A percentile compares a stretch with the other conserved stretches of the same genome.
These are phyloP conservation scores for Emydocephalus ijimae DNA, from an alignment of 2,113 vertebrate species.

Conservation along the genomic window DNA sequence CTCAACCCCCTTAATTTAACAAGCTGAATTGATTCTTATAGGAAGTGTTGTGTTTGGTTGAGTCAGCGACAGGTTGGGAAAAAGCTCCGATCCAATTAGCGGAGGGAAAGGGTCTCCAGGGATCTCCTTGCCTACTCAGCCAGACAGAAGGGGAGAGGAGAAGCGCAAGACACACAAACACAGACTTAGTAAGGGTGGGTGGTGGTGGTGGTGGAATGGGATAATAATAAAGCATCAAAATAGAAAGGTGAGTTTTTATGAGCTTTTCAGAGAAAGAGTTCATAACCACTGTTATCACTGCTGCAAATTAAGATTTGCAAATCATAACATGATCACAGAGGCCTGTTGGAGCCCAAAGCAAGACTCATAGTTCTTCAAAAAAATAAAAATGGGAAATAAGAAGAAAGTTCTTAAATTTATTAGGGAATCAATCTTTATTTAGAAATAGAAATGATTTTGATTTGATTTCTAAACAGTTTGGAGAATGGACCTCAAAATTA, in stretches of 20 bases:
- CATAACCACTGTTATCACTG: not conserved
- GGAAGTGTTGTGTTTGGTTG: not conserved
- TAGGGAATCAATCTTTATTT: not conserved
- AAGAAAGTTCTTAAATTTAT: not conserved
- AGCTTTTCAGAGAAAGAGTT: not conserved
- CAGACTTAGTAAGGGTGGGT: not conserved
- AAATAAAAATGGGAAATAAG: not conserved
- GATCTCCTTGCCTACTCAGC: constrained; percentile 8
- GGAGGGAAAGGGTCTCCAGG: not conserved
- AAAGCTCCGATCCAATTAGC: constrained; percentile 22
- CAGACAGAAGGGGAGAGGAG: not conserved
- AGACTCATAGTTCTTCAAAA: not conserved
- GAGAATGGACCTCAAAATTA: not conserved
- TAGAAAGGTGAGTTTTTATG: not conserved
- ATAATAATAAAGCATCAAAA: not conserved
- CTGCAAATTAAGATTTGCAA: not conserved
- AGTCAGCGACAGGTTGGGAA: constrained; percentile 27
- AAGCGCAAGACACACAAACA: not conserved
- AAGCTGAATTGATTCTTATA: constrained; percentile 12
- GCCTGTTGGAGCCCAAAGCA: not conserved
- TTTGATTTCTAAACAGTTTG: not conserved
- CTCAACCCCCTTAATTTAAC: not conserved
- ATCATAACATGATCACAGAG: not conserved
- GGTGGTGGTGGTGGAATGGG: not conserved
- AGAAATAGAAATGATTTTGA: not conserved